Percentiles rank a stretch among this genome's conserved stretches.
These are phyloP conservation scores for Orchesellides sinensis DNA, from an alignment of 2,888 invertebrate genomes.

Conservation along the genomic window DNA sequence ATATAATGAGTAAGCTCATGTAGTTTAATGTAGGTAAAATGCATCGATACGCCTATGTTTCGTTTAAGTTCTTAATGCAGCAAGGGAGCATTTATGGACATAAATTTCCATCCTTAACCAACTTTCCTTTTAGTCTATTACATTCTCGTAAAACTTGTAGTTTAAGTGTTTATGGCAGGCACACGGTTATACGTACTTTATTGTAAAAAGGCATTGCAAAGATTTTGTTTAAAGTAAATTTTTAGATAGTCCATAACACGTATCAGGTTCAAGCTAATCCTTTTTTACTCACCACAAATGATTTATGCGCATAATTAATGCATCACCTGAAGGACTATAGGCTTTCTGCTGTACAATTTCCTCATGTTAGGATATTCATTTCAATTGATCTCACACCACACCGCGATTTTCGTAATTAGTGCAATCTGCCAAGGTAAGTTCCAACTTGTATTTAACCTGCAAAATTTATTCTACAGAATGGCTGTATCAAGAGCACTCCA, in stretches of 20 bases:
- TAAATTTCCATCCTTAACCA: conserved; percentile 7
- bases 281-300: conserved; percentile 31
- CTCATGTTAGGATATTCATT: neutral
- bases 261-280: neutral
- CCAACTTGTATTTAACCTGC: too few relatives aligned
- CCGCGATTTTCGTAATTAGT: conserved; percentile 9
- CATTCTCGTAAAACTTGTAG: conserved; percentile 56
- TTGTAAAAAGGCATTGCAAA: conserved; percentile 38
- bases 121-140: conserved; percentile 4
- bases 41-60: neutral
- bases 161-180: conserved; percentile 41
- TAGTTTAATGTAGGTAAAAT: neutral
- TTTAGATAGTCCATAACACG: neutral
- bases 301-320: conserved; percentile 51
- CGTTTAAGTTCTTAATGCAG: neutral
- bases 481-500: too few relatives aligned
- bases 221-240: neutral
- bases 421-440: too few relatives aligned
- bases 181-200: conserved; percentile 31
- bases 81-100: too few relatives aligned
- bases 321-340: neutral
- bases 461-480: too few relatives aligned
- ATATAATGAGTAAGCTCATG: neutral
- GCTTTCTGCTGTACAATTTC: neutral
- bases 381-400: conserved; percentile 6